These are phyloP conservation scores for Ashinkailepas kermadecensis DNA, from an alignment of 2,888 invertebrate species.

Conservation along the genomic window DNA sequence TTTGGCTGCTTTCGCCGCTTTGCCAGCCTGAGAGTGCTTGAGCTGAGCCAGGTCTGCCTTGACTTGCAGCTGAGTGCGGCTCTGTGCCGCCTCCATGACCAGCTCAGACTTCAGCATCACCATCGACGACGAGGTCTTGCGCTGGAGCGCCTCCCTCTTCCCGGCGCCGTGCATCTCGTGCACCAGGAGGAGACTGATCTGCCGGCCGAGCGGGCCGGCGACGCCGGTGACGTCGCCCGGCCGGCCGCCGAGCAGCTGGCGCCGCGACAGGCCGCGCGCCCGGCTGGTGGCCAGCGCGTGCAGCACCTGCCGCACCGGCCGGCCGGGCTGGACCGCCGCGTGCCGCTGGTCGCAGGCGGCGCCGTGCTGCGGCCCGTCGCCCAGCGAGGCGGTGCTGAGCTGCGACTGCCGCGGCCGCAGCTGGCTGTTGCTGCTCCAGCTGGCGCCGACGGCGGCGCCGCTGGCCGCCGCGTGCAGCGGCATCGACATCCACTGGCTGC, in stretches of 20 bases:
- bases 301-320: not conserved
- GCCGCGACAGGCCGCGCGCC: not conserved
- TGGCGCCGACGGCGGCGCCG: not conserved
- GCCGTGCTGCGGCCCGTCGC: not conserved
- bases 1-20: not conserved
- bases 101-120: not conserved
- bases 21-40: not conserved
- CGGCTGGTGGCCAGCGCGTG: not conserved
- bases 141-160: not conserved
- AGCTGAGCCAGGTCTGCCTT: not conserved
- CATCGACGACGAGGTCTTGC: not conserved
- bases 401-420: slow-evolving; percentile 6
- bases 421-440: slow-evolving; percentile 13
- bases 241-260: slow-evolving; percentile 6
- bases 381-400: not conserved
- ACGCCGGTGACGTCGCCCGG: not conserved
- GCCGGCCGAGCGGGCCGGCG: slow-evolving; percentile 2
- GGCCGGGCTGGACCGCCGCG: not conserved
- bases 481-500: not conserved
- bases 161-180: slow-evolving; percentile 15
- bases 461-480: not conserved
- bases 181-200: not conserved
- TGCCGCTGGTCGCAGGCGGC: not conserved
- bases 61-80: not conserved
- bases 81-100: slow-evolving; percentile 11